These are phyloP conservation scores for Pandemis heparana DNA, from an alignment of 2,888 invertebrate species.

Conservation along the genomic window DNA sequence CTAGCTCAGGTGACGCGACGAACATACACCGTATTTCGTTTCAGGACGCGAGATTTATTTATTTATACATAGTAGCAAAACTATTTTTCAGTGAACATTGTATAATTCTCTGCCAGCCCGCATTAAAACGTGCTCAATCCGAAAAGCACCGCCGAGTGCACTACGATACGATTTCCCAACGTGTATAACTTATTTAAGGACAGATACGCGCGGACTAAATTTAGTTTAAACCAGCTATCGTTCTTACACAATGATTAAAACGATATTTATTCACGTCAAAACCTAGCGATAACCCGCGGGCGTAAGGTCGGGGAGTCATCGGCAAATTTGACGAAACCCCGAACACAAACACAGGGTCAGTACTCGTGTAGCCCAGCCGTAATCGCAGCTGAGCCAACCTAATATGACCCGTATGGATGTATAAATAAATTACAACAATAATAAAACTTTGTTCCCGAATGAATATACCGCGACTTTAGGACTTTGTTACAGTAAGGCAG, in stretches of 20 bases:
- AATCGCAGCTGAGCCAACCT: conserved; percentile 10
- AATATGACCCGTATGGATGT: background rate
- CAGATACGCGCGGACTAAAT: background rate
- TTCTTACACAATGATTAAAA: conserved; percentile 3
- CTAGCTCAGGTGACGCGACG: background rate
- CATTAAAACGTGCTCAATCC: too few species aligned
- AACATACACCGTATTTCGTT: background rate
- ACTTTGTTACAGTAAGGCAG: background rate
- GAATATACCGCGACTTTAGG: background rate
- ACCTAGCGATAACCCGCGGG: conserved; percentile 10
- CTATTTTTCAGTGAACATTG: too few species aligned
- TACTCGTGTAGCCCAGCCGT: background rate
- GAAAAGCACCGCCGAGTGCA: too few species aligned
- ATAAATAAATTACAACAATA: background rate
- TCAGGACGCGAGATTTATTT: too few species aligned
- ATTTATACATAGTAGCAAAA: too few species aligned
- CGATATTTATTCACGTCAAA: conserved; percentile 20
- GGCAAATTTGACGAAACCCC: conserved; percentile 24
- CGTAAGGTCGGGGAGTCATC: conserved; percentile 8
- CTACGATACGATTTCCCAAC: too few species aligned
- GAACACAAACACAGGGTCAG: conserved; percentile 9
- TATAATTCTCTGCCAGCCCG: too few species aligned
- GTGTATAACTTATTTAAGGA: background rate
- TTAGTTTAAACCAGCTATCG: conserved; percentile 10
- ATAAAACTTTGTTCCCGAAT: background rate